phyloP scores from a whole-genome alignment of 2,888 invertebrate species.

The Amphipyra tragopoginis region DNA sequence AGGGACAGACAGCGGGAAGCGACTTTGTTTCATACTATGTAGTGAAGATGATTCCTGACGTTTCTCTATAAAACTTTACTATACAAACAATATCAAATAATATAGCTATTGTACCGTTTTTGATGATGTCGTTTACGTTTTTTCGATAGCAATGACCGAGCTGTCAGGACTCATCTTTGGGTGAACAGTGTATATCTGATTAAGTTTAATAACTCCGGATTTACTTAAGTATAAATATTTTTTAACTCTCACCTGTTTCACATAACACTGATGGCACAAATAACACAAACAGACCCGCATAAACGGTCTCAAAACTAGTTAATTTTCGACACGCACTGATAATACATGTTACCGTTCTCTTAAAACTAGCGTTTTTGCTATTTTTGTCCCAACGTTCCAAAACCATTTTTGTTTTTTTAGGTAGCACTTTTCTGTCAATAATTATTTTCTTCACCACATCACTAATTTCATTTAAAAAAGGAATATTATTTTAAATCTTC shows the following conservation, averaged over 20 bases:
- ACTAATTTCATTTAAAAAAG: not conserved
- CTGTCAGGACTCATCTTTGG: no score
- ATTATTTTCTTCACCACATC: conserved; percentile 18
- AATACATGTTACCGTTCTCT: conserved; percentile 59
- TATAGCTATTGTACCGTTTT: no score
- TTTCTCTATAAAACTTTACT: no score
- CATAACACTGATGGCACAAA: conserved; percentile 78
- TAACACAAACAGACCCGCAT: conserved; percentile 80
- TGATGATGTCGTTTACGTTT: no score
- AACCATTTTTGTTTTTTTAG: conserved; percentile 26
- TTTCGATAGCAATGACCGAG: no score
- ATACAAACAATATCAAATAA: no score
- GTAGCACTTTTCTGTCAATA: not conserved
- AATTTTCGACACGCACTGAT: conserved; percentile 71
- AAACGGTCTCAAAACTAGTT: conserved; percentile 64
- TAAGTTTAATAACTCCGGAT: no score
- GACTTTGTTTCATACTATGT: no score
- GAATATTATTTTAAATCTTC: not conserved
- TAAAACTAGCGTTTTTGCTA: conserved; percentile 31
- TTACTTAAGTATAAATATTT: no score
- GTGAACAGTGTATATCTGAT: no score
- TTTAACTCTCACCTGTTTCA: conserved; percentile 71
- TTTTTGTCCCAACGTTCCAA: conserved; percentile 5
- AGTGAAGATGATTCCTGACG: no score
- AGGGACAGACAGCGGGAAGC: no score